Evolutionary conservation across 2,797 vertebrate species (phyloP).

Genomic region (Decapterus maruadsi): DNA sequence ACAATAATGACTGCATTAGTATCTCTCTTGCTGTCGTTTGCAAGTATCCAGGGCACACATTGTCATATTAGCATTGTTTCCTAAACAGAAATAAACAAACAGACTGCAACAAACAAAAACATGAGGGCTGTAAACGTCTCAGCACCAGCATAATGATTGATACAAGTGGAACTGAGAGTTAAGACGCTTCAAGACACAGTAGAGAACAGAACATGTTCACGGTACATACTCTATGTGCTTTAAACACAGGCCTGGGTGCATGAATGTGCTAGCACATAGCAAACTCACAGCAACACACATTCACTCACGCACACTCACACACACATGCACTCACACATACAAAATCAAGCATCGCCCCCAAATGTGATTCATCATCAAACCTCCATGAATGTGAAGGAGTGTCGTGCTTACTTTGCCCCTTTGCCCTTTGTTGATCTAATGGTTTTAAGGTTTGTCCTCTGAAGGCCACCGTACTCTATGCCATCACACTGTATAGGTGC

Average conservation of each 20-base stretch:
- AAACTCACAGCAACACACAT: conserved; percentile 12
- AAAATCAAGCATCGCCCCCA: conserved; percentile 58
- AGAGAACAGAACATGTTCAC: conserved; percentile 23
- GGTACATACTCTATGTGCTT: conserved; percentile 31
- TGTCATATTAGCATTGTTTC: conserved; percentile 66
- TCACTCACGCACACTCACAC: conserved; percentile 20
- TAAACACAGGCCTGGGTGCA: conserved; percentile 36
- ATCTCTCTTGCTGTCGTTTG: conserved; percentile 67
- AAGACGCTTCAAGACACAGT: conserved; percentile 37
- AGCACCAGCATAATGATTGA: conserved; percentile 54
- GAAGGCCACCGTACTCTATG: conserved; percentile 25
- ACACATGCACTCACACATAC: neutral
- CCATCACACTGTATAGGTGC: neutral
- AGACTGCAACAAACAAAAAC: conserved; percentile 20
- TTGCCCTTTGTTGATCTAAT: conserved; percentile 32
- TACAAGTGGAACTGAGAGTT: conserved; percentile 48
- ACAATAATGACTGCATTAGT: conserved; percentile 51
- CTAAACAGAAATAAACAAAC: conserved; percentile 30
- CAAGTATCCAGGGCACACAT: conserved; percentile 80
- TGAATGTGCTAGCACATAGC: conserved; percentile 13
- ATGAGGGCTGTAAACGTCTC: conserved; percentile 31
- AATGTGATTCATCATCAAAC: conserved; percentile 40
- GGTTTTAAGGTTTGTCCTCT: conserved; percentile 33
- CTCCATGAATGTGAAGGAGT: conserved; percentile 52
- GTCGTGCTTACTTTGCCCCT: conserved; percentile 35